These are phyloP conservation scores for Mycalesis mineus DNA, from an alignment of 2,888 invertebrate genomes.

Conservation along the genomic window DNA sequence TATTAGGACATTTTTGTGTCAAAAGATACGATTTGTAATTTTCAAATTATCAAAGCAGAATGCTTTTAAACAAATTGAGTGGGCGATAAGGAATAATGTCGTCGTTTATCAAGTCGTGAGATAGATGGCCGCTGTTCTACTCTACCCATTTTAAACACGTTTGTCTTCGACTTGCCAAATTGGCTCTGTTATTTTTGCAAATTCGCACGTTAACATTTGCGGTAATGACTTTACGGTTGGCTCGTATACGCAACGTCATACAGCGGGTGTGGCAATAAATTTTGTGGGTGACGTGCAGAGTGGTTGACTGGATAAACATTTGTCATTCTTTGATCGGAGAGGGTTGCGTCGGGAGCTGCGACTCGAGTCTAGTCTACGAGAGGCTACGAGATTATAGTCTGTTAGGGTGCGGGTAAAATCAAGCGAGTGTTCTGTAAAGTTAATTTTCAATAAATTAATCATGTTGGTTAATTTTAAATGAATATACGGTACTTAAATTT, in stretches of 20 bases:
- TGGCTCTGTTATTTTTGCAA: slow-evolving; percentile 67
- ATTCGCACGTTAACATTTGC: slow-evolving; percentile 52
- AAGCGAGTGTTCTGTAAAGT: too few relatives aligned
- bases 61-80: slow-evolving; percentile 79
- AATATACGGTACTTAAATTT: too few relatives aligned
- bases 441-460: too few relatives aligned
- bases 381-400: slow-evolving; percentile 21
- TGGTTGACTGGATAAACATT: slow-evolving; percentile 61
- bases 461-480: too few relatives aligned
- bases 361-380: slow-evolving; percentile 30
- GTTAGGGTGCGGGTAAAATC: not conserved
- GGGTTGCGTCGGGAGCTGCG: slow-evolving; percentile 40
- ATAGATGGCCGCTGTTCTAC: slow-evolving; percentile 75
- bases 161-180: slow-evolving; percentile 76
- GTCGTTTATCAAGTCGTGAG: slow-evolving; percentile 76
- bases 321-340: slow-evolving; percentile 52
- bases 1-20: slow-evolving; percentile 72
- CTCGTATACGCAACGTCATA: slow-evolving; percentile 15
- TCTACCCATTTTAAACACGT: slow-evolving; percentile 78
- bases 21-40: slow-evolving; percentile 76
- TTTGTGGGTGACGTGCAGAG: slow-evolving; percentile 44
- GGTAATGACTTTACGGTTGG: slow-evolving; percentile 27
- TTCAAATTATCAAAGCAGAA: slow-evolving; percentile 77
- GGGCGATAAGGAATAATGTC: slow-evolving; percentile 78
- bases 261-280: slow-evolving; percentile 20